A percentile compares a stretch with the other conserved stretches of the same genome.
Conservation (phyloP, 2,797 vertebrate species). For the Coilia nasus region DNA sequence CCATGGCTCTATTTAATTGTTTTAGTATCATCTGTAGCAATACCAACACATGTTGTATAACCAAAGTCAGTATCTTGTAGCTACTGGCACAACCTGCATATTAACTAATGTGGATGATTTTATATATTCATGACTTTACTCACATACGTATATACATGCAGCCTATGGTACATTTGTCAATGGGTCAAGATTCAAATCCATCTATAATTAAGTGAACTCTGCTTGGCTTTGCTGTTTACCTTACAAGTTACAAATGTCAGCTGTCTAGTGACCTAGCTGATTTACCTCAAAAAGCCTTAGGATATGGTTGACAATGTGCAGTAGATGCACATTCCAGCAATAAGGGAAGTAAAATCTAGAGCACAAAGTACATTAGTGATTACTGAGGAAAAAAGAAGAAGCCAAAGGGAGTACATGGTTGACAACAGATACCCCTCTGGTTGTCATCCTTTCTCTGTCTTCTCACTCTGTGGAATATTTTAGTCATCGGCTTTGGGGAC, state of each 20-base stretch:
- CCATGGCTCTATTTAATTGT: no score
- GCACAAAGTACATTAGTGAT: constrained; percentile 28
- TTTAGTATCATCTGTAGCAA: no score
- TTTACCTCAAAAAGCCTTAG: no score
- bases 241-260: no score
- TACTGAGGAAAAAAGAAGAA: constrained; percentile 29
- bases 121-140: not conserved
- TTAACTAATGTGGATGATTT: not conserved
- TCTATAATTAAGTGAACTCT: no score
- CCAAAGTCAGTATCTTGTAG: no score
- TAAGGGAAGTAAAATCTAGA: not conserved
- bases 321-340: not conserved
- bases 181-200: no score
- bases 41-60: no score
- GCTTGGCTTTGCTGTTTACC: no score
- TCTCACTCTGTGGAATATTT: constrained; percentile 10
- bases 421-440: constrained; percentile 13
- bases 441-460: not conserved
- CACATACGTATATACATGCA: not conserved
- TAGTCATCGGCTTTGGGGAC: not conserved
- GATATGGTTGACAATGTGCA: not conserved
- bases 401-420: not conserved
- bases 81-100: not conserved
- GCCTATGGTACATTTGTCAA: no score
- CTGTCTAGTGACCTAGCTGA: no score